Evolutionary conservation across 2,113 vertebrate species (phyloP).

Genomic region (Taxidea taxus): DNA sequence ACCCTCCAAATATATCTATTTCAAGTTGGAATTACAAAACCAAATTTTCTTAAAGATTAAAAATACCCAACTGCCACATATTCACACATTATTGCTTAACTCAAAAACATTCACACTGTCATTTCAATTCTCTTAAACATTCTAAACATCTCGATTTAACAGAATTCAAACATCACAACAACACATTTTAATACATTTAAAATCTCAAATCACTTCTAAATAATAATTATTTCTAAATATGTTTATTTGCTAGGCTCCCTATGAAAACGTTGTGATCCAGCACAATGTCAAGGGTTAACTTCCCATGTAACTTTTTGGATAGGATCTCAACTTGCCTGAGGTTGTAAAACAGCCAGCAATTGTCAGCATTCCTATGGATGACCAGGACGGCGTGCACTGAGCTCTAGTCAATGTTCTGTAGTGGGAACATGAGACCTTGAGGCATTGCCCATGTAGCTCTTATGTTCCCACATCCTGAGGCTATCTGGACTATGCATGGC

Average conservation of each 20-base stretch:
- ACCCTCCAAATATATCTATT: too few relatives aligned
- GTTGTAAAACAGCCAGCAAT: background rate
- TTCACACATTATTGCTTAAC: background rate
- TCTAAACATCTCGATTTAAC: background rate
- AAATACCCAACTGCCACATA: background rate
- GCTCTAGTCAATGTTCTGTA: background rate
- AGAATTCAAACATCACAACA: background rate
- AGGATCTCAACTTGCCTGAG: background rate
- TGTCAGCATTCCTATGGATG: background rate
- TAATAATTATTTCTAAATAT: background rate
- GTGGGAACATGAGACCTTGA: background rate
- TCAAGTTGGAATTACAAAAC: background rate
- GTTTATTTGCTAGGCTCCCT: background rate
- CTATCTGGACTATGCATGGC: background rate
- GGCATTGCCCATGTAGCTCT: background rate
- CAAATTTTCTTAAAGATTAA: background rate
- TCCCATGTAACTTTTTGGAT: background rate
- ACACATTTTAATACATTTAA: background rate
- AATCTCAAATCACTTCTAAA: background rate
- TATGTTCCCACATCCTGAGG: fast-evolving
- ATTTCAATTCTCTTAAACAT: background rate
- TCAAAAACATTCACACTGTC: background rate
- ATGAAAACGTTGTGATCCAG: background rate
- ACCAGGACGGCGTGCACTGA: background rate
- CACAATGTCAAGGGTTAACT: background rate